Percentiles rank a stretch among this genome's conserved stretches.
Evolutionary conservation across 1,140 invertebrate species (phyloP).

Genomic region (Drosophila pseudoobscura): DNA sequence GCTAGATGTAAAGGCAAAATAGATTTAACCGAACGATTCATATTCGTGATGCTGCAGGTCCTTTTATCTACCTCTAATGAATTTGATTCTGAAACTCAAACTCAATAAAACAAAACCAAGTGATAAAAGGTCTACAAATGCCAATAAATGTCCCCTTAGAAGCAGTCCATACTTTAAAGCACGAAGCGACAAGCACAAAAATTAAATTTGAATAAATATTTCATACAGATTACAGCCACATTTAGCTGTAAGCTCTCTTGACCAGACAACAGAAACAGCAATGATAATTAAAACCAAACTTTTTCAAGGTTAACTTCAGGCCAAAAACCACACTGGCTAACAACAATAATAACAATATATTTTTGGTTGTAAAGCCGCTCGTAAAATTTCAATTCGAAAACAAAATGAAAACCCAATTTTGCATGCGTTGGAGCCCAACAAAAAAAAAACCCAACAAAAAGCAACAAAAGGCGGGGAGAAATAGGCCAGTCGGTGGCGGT

Average conservation of each 20-base stretch:
- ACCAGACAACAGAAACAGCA: constrained; percentile 11
- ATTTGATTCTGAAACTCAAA: too few species aligned
- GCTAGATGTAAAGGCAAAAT: too few species aligned
- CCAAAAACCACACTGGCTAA: constrained; percentile 19
- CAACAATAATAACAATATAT: constrained; percentile 7
- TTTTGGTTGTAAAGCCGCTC: constrained; percentile 41
- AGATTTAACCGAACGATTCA: too few species aligned
- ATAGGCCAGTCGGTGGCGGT: constrained; percentile 38
- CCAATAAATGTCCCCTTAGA: too few species aligned
- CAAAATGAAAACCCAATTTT: constrained; percentile 66
- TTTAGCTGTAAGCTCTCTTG: constrained; percentile 8
- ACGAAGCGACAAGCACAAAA: too few species aligned
- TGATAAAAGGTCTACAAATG: too few species aligned
- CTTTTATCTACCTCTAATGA: too few species aligned
- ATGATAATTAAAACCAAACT: constrained; percentile 21
- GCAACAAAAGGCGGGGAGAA: constrained; percentile 41
- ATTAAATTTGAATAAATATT: too few species aligned
- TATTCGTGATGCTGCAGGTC: too few species aligned
- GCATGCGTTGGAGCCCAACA: constrained; percentile 46
- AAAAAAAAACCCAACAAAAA: constrained; percentile 6
- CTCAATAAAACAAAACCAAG: too few species aligned
- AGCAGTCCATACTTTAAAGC: too few species aligned
- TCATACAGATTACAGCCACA: too few species aligned
- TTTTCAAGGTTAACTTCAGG: constrained; percentile 51
- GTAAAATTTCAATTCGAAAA: constrained; percentile 64